Evolutionary conservation across 2,797 vertebrate species (phyloP), one percentile per base, ranked within the genome.

Genomic region (Pipistrellus pipistrellus): DNA sequence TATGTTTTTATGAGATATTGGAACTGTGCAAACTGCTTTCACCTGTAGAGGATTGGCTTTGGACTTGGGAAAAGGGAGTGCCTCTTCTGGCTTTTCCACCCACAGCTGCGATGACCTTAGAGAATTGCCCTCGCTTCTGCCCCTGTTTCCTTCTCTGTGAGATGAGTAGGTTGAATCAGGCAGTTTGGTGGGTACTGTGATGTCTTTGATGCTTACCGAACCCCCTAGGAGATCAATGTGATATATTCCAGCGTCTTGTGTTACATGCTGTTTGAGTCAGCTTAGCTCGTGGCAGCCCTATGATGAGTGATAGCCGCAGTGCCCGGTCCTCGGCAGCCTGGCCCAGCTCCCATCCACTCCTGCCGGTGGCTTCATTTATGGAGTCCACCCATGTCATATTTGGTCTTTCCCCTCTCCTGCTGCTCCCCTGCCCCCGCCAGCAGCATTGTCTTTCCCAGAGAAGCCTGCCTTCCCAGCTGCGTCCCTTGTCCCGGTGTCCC

Each of bases 1-100:
- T 4, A 51, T 66, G 75, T 84, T 38, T 84, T 38, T 72, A 15
- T 41, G 55, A 53, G 53, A 32, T 59, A 41, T 20, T 44, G 46
- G n/a, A 44, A 53, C 46, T 92, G 81, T 88, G 57, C 5, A 48
- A 94, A 73, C 73, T 69, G 32, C 73, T 41, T 73, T 93, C 32
- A 62, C 64, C 18, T 69, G 3, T 41, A 82, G 30, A 73, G 13
- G 21, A 27, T 51, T 51, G 21, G 1, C 18, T 76, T 82, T 41
- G 48, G 51, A 77, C 48, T 2, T 94, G 15, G n/a, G 64, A 48
- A 55, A 55, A 55, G 4, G 44, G 46, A 85, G 18, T 41, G 1
- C 10, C 38, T 68, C 85, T 30, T 89, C 32, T 59, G 73, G 46
- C 21, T 80, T 93, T 78, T 53, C 21, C 25, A 35, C 44, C 48